phyloP scores from a whole-genome alignment of 1,140 invertebrate species.

The Heliconius hermathena region DNA sequence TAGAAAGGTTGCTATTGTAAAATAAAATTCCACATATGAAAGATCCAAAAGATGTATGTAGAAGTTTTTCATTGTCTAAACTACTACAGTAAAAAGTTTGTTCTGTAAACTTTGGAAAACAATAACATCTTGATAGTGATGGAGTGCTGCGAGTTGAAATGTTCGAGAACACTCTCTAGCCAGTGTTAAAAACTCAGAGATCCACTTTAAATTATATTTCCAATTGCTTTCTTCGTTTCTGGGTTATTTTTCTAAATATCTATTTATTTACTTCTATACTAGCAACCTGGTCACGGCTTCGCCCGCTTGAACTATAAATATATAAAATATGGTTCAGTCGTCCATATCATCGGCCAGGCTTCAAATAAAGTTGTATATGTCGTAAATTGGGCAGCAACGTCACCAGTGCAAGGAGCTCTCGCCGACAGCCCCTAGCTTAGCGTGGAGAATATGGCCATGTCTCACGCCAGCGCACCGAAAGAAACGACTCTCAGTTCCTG shows the following conservation, averaged over 20 bases:
- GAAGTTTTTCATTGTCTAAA: constrained; percentile 17
- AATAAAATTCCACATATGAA: constrained; percentile 5
- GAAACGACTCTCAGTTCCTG: no score
- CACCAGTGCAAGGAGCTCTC: no score
- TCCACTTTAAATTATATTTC: constrained; percentile 22
- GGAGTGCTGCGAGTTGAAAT: constrained; percentile 18
- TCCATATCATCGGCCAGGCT: no score
- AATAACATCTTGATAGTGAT: constrained; percentile 32
- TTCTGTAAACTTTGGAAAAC: constrained; percentile 29
- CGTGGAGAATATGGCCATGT: no score
- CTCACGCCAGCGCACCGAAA: no score
- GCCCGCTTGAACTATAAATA: no score
- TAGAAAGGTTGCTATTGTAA: background rate
- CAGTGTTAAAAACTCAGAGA: constrained; percentile 27
- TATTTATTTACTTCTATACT: background rate
- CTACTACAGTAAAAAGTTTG: constrained; percentile 22
- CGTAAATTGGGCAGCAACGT: no score
- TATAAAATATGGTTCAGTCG: no score
- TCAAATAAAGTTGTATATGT: no score
- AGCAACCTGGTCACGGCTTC: no score
- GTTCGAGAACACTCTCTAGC: constrained; percentile 7
- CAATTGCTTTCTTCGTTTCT: background rate
- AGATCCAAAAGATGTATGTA: constrained; percentile 18
- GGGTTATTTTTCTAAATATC: background rate
- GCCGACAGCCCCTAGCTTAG: no score